A percentile compares a stretch with the other conserved stretches of the same genome.
Evolutionary conservation across 2,113 vertebrate genomes (phyloP).

Genomic region (Ptilorrhoa leucosticta): DNA sequence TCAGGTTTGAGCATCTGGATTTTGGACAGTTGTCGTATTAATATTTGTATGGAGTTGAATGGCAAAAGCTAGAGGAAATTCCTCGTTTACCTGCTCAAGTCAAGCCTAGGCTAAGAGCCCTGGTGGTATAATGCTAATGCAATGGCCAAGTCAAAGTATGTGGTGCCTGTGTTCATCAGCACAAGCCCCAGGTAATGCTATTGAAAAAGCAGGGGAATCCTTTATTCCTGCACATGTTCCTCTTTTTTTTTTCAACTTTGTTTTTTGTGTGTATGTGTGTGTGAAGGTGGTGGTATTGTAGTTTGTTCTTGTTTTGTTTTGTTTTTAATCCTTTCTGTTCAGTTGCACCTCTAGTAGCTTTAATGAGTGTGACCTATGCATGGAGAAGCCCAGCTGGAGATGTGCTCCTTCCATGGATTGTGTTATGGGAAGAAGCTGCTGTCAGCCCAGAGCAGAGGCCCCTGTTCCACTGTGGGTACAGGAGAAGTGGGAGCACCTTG

Average conservation of each 20-base stretch:
- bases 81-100: rapidly evolving
- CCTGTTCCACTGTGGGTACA: background rate
- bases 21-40: background rate
- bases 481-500: rapidly evolving
- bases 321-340: background rate
- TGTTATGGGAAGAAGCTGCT: background rate
- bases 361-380: background rate
- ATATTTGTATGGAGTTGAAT: background rate
- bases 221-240: background rate
- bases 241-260: background rate
- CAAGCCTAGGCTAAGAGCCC: background rate
- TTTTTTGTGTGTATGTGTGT: rapidly evolving
- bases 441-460: background rate
- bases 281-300: background rate
- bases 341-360: rapidly evolving
- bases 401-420: background rate
- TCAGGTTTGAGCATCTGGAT: background rate
- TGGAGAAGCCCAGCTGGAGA: background rate
- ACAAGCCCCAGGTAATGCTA: background rate
- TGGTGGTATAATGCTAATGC: background rate
- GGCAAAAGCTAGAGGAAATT: background rate
- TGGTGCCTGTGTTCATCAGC: background rate
- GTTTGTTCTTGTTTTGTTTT: background rate
- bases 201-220: background rate
- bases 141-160: background rate